Conservation (phyloP, 1,140 invertebrate genomes). For the Solenopsis fugax region DNA sequence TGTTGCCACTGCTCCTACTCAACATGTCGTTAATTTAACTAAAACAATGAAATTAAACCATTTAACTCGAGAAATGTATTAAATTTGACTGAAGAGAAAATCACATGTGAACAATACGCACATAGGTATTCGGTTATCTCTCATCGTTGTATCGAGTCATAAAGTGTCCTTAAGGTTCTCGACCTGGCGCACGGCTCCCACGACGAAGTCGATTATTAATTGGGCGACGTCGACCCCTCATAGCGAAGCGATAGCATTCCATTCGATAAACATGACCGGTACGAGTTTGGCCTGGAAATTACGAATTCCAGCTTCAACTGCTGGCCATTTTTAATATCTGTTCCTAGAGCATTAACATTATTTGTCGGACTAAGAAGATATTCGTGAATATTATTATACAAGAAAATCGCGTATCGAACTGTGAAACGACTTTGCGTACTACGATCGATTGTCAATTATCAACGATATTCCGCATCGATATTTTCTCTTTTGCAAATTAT, state of each 20-base stretch:
- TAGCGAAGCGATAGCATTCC: slow-evolving; percentile 38
- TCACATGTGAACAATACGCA: background rate
- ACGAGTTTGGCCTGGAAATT: slow-evolving; percentile 26
- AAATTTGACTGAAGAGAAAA: too few species aligned
- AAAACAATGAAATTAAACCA: too few species aligned
- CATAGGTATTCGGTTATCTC: background rate
- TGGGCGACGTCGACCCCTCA: slow-evolving; percentile 38
- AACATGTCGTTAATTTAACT: too few species aligned
- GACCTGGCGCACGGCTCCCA: slow-evolving; percentile 32
- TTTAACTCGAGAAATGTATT: too few species aligned
- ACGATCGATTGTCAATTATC: background rate
- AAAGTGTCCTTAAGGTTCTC: slow-evolving; percentile 34
- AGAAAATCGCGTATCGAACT: background rate
- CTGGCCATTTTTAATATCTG: background rate
- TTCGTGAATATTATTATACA: background rate
- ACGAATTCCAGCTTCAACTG: slow-evolving; percentile 1
- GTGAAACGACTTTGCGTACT: background rate
- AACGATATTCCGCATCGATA: background rate
- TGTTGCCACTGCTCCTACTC: too few species aligned
- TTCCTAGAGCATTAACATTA: background rate
- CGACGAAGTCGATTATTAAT: slow-evolving; percentile 40
- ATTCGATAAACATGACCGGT: slow-evolving; percentile 7
- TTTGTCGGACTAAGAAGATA: background rate
- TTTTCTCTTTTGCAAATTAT: background rate
- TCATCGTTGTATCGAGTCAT: background rate